Base-by-base conservation (phyloP, 2,888 invertebrate genomes). In the Synergus gifuensis region DNA sequence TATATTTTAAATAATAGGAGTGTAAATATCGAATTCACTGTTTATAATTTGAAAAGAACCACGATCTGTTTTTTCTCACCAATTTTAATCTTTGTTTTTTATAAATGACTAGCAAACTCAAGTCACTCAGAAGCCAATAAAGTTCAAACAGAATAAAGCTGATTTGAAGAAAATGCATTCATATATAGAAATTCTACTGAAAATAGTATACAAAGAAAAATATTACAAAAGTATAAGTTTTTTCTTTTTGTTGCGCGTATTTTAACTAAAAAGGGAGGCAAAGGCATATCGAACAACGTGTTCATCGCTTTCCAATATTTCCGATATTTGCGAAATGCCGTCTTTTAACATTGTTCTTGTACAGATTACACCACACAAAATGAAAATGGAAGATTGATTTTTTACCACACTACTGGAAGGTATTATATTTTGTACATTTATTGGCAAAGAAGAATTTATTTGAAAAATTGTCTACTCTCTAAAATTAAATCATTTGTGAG, bases 261-360 rank as follows among this genome's bases (percentile, higher is more conserved):
- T 49, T 4, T 5, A 16, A n/a, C 54, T 9, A n/a, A 8, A n/a
- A 54, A 54, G 54, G 54, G 8, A 54, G 4, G 60, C 9, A 22
- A 22, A 12, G 18, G 60, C 22, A 5, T 60, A 22, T 60, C 60
- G 60, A 4, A 22, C 18, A 60, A 22, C 5, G 22, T 60, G 12
- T 60, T 60, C 22, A 60, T 60, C 8, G 60, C 60, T 60, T 60
- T 60, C 60, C 60, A 22, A 22, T 60, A 60, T 60, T 60, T 60
- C 22, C 60, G 5, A 22, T 60, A 60, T 60, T 60, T 22, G 2
- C 4, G 12, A 60, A 60, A 60, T 22, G n/a, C 22, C 60, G 12
- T 22, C 22, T 22, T 22, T 18, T 60, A 60, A 22, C 12, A n/a
- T 12, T 4, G 18, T 8, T 9, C 60, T 60, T 60, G 60, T 12